These are phyloP conservation scores for Dendroctonus valens DNA, from an alignment of 1,140 invertebrate species.

Conservation along the genomic window DNA sequence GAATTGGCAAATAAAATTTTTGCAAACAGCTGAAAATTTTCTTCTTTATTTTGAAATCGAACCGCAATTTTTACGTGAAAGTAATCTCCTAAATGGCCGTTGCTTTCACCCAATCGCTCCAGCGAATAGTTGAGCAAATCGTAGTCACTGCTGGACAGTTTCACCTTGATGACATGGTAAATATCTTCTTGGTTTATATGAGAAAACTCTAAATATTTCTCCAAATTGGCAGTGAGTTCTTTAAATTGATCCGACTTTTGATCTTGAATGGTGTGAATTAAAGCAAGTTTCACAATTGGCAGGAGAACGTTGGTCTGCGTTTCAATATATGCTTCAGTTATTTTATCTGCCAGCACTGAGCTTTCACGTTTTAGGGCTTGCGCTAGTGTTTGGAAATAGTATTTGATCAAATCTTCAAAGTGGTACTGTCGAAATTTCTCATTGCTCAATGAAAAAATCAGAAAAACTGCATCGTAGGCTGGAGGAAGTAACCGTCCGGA, in stretches of 20 bases:
- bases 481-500: neutral
- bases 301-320: neutral
- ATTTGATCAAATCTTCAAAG: neutral
- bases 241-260: neutral
- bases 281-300: neutral
- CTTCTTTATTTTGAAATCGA: neutral
- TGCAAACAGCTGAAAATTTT: conserved; percentile 1
- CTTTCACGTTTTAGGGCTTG: neutral
- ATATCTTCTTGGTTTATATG: conserved; percentile 19
- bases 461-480: neutral
- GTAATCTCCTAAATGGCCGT: conserved; percentile 22
- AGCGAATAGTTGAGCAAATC: conserved; percentile 3
- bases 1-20: neutral
- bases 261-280: neutral
- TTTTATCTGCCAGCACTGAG: neutral
- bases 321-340: neutral
- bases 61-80: conserved; percentile 9
- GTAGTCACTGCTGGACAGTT: conserved; percentile 5
- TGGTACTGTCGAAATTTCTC: neutral
- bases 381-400: neutral
- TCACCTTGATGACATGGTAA: neutral
- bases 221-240: conserved; percentile 8
- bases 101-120: conserved; percentile 5
- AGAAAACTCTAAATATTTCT: conserved; percentile 2
- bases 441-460: neutral